Evolutionary conservation across 2,113 vertebrate genomes (phyloP).

Genomic region (Colistium nudipinnis): DNA sequence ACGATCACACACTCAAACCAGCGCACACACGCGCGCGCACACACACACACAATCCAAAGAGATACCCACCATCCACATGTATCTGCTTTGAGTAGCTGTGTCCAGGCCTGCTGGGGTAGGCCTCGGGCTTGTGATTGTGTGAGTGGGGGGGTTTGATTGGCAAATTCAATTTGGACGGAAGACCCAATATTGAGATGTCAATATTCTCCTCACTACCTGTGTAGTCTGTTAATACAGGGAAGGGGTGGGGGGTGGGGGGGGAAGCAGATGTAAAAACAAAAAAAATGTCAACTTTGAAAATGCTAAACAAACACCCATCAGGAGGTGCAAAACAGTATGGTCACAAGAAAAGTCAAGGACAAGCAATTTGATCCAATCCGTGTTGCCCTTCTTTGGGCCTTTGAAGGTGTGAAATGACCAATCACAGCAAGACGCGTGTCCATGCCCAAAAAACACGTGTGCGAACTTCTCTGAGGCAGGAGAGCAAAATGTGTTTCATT

Average conservation of each 20-base stretch:
- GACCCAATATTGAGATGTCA: constrained; percentile 84
- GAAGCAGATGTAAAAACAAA: constrained; percentile 73
- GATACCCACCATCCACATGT: constrained; percentile 83
- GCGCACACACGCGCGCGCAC: background rate
- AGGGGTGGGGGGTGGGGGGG: constrained; percentile 71
- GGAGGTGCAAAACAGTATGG: constrained; percentile 50
- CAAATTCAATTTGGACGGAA: constrained; percentile 84
- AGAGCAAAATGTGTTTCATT: background rate
- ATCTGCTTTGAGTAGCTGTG: constrained; percentile 84
- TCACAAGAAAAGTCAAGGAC: constrained; percentile 33
- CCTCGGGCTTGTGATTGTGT: constrained; percentile 81
- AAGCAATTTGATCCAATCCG: background rate
- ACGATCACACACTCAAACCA: constrained; percentile 21
- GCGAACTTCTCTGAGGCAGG: constrained; percentile 5
- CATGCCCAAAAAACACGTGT: constrained; percentile 29
- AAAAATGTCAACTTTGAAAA: constrained; percentile 66
- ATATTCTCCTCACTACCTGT: constrained; percentile 88
- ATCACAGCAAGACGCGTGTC: constrained; percentile 22
- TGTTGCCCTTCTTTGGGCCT: constrained; percentile 5
- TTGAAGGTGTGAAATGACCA: constrained; percentile 16
- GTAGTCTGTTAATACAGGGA: constrained; percentile 83
- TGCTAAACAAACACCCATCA: constrained; percentile 45
- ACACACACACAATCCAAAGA: constrained; percentile 21
- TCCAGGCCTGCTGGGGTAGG: constrained; percentile 83
- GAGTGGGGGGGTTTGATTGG: constrained; percentile 82